A percentile compares a stretch with the other conserved stretches of the same genome.
Conservation (phyloP, 2,888 invertebrate genomes). For the Melanchra persicariae region DNA sequence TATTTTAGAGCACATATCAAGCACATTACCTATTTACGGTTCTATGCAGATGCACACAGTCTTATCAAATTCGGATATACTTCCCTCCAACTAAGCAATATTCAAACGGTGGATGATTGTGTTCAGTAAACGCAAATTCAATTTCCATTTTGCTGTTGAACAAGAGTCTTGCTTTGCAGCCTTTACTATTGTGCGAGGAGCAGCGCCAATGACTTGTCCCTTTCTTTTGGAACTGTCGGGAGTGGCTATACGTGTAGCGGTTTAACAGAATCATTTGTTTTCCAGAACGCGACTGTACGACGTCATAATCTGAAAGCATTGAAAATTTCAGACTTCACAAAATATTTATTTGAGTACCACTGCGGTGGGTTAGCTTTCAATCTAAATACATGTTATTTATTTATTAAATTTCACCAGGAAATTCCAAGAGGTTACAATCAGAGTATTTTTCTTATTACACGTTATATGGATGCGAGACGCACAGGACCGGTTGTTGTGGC, state of each 20-base stretch:
- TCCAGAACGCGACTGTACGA: constrained; percentile 27
- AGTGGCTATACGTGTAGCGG: constrained; percentile 33
- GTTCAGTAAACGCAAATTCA: not conserved
- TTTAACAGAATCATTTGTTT: constrained; percentile 29
- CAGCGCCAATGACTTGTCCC: constrained; percentile 44
- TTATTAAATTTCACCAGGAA: too few species aligned
- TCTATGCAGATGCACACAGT: too few species aligned
- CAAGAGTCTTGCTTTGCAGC: constrained; percentile 43
- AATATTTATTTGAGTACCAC: not conserved
- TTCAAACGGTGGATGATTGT: not conserved
- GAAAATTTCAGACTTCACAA: not conserved
- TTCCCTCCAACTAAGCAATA: not conserved
- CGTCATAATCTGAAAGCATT: constrained; percentile 29
- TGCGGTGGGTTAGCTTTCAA: too few species aligned
- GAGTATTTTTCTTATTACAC: too few species aligned
- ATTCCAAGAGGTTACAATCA: too few species aligned
- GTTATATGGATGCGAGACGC: too few species aligned
- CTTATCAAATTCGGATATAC: not conserved
- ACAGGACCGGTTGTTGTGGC: too few species aligned
- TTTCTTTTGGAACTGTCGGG: constrained; percentile 8
- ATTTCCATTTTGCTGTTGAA: not conserved
- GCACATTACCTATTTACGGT: too few species aligned
- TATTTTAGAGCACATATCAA: too few species aligned
- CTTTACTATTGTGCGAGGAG: constrained; percentile 38
- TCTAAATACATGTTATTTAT: too few species aligned